phyloP scores from a whole-genome alignment of 2,888 invertebrate species.

The Phymatocera aterrima region DNA sequence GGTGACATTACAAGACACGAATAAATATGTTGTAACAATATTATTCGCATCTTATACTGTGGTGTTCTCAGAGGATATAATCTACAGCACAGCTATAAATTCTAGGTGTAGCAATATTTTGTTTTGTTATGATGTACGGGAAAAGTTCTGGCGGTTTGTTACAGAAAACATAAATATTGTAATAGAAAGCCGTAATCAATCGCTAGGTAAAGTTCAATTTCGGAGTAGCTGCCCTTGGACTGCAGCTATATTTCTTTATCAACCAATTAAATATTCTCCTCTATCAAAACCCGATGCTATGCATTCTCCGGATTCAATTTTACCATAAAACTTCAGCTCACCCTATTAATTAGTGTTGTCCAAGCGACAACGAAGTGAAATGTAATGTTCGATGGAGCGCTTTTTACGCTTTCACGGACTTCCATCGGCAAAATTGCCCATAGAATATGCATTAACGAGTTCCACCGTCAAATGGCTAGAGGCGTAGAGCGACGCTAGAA shows the following conservation, averaged over 20 bases:
- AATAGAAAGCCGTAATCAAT: slow-evolving; percentile 32
- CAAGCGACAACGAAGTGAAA: not conserved
- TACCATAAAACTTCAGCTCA: slow-evolving; percentile 21
- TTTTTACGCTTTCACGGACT: slow-evolving; percentile 16
- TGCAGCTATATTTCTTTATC: not conserved
- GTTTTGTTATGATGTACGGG: not conserved
- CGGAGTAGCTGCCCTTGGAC: slow-evolving; percentile 27
- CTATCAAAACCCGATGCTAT: not conserved
- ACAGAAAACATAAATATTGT: slow-evolving; percentile 34
- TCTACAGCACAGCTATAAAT: slow-evolving; percentile 38
- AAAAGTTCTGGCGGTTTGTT: not conserved
- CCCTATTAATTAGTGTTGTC: slow-evolving; percentile 16
- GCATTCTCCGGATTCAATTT: not conserved
- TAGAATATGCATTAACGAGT: not conserved
- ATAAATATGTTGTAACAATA: not conserved
- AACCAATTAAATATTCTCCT: not conserved
- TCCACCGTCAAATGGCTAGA: not conserved
- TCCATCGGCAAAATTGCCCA: slow-evolving; percentile 34
- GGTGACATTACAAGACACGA: not conserved
- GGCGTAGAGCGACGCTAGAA: too few species aligned
- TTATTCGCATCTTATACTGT: slow-evolving; percentile 20
- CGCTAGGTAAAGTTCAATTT: not conserved
- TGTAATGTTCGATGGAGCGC: slow-evolving; percentile 1
- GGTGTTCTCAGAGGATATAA: slow-evolving; percentile 21
- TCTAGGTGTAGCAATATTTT: not conserved